phyloP scores from a whole-genome alignment of 2,888 invertebrate genomes.

The Drosophila yooni region DNA sequence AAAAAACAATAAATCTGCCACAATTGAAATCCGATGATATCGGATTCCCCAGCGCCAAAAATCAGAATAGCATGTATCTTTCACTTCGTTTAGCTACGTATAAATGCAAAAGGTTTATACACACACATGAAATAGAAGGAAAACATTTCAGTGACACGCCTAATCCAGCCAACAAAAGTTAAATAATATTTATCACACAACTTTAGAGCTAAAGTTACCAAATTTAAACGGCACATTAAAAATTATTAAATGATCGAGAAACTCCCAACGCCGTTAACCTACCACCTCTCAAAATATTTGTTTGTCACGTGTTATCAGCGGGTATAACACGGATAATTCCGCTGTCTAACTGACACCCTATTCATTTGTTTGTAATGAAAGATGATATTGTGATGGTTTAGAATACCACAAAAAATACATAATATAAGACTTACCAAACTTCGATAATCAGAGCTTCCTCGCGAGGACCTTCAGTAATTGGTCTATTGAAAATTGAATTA shows the following conservation, averaged over 20 bases:
- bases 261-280: background rate
- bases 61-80: background rate
- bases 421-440: slow-evolving; percentile 87
- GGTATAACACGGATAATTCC: background rate
- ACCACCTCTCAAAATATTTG: background rate
- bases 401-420: background rate
- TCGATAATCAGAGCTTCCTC: slow-evolving; percentile 92
- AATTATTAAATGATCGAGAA: background rate
- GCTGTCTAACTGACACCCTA: background rate
- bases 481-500: slow-evolving; percentile 78
- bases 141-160: background rate
- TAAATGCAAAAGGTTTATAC: background rate
- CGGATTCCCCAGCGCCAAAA: background rate
- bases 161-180: background rate
- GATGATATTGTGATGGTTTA: background rate
- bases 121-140: background rate
- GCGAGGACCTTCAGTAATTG: slow-evolving; percentile 89
- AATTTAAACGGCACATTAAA: background rate
- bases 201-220: background rate
- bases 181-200: background rate
- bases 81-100: background rate
- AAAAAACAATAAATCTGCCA: no score
- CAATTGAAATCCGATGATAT: background rate
- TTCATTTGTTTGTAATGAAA: background rate
- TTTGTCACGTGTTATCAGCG: no score